These are phyloP conservation scores for Redunca redunca DNA, from an alignment of 2,113 vertebrate genomes.

Conservation along the genomic window DNA sequence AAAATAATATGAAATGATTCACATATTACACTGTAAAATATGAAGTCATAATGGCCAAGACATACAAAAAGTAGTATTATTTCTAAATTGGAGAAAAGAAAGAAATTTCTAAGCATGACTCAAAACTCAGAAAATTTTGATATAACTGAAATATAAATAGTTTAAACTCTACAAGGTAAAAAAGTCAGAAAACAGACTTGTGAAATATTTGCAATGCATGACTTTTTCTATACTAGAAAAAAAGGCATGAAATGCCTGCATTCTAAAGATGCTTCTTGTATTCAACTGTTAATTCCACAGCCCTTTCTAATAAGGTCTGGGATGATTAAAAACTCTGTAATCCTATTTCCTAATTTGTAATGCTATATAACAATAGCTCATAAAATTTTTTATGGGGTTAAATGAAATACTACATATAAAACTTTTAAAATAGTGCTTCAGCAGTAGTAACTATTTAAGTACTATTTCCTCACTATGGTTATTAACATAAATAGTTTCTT, in stretches of 20 bases:
- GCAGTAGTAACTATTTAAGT: not conserved
- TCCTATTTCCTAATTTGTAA: not conserved
- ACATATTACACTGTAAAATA: not conserved
- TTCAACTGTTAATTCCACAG: not conserved
- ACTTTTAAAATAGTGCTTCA: not conserved
- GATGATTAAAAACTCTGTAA: not conserved
- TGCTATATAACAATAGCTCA: not conserved
- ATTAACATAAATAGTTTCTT: not conserved
- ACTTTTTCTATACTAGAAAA: not conserved
- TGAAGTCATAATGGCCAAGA: not conserved
- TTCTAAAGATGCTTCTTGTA: not conserved
- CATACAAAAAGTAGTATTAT: not conserved
- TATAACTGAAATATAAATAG: not conserved
- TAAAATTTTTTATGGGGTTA: not conserved
- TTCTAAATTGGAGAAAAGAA: not conserved
- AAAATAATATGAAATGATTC: not conserved
- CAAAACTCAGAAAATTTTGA: not conserved
- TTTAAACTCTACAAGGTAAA: not conserved
- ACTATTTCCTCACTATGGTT: not conserved
- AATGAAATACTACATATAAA: not conserved
- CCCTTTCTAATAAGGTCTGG: not conserved
- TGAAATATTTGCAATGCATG: not conserved
- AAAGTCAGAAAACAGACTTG: not conserved
- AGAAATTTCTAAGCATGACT: not conserved
- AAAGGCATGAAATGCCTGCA: not conserved